These are phyloP conservation scores for Agonopterix arenella DNA, from an alignment of 2,888 invertebrate genomes.

Conservation along the genomic window DNA sequence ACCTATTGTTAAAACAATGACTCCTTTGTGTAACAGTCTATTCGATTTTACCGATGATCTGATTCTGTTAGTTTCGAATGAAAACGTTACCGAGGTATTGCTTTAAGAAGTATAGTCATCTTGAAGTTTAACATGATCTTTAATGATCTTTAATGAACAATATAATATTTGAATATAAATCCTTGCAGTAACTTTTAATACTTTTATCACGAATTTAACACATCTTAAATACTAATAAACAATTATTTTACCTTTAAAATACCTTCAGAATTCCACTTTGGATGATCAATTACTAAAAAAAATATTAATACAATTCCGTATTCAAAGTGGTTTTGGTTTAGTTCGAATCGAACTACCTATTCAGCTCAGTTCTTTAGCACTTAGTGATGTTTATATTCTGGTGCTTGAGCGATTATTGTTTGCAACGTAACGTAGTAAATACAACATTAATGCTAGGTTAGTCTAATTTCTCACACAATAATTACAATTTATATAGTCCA, in stretches of 20 bases:
- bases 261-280: constrained; percentile 53
- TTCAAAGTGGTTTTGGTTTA: constrained; percentile 28
- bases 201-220: constrained; percentile 66
- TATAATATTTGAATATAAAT: constrained; percentile 40
- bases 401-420: constrained; percentile 29
- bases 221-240: constrained; percentile 56
- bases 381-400: not conserved
- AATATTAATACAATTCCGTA: constrained; percentile 36
- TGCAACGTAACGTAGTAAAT: constrained; percentile 27
- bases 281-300: constrained; percentile 29
- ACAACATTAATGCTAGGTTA: constrained; percentile 37
- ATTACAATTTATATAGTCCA: constrained; percentile 29
- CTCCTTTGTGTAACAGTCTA: too few species aligned
- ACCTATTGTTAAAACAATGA: too few species aligned
- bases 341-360: constrained; percentile 9
- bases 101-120: too few species aligned
- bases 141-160: constrained; percentile 24
- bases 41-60: too few species aligned
- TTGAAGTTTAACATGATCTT: constrained; percentile 10
- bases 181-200: constrained; percentile 46
- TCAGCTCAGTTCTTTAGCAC: too few species aligned
- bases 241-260: constrained; percentile 57
- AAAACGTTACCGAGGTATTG: too few species aligned
- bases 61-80: too few species aligned
- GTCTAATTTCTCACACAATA: constrained; percentile 39